phyloP scores from a whole-genome alignment of 2,888 invertebrate genomes.

The Mythimna ferrago region DNA sequence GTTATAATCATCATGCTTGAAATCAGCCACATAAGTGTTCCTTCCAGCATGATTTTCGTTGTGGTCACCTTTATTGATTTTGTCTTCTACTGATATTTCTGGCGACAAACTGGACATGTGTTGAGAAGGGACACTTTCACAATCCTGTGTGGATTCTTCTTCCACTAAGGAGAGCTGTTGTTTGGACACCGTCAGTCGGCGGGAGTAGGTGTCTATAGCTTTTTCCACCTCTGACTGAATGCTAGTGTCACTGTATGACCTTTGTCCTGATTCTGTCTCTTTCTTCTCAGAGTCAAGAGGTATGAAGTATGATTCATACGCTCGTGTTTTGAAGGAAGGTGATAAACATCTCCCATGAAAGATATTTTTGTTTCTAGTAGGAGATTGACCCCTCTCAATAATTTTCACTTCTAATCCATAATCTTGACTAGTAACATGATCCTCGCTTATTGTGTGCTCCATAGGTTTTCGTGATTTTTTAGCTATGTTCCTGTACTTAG shows the following conservation, averaged over 20 bases:
- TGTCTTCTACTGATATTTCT: slow-evolving; percentile 75
- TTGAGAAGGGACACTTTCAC: slow-evolving; percentile 85
- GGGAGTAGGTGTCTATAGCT: slow-evolving; percentile 80
- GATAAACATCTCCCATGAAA: slow-evolving; percentile 73
- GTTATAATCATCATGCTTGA: slow-evolving; percentile 68
- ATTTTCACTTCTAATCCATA: slow-evolving; percentile 86
- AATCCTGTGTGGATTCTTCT: slow-evolving; percentile 88
- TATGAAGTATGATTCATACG: slow-evolving; percentile 83
- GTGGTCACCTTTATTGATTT: slow-evolving; percentile 62
- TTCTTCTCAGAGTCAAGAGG: slow-evolving; percentile 75
- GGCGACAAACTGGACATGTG: slow-evolving; percentile 79
- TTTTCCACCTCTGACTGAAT: slow-evolving; percentile 76
- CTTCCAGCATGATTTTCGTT: slow-evolving; percentile 63
- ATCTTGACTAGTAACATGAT: slow-evolving; percentile 69
- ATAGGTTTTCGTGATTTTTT: slow-evolving; percentile 78
- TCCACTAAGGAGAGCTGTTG: slow-evolving; percentile 88
- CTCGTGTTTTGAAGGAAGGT: slow-evolving; percentile 76
- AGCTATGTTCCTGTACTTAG: slow-evolving; percentile 81
- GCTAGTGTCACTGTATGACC: slow-evolving; percentile 76
- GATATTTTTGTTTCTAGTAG: slow-evolving; percentile 73
- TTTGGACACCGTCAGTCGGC: slow-evolving; percentile 77
- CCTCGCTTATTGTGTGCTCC: slow-evolving; percentile 74
- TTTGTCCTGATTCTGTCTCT: slow-evolving; percentile 66
- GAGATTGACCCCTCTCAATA: slow-evolving; percentile 78
- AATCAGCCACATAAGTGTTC: slow-evolving; percentile 64